Evolutionary conservation across 2,888 invertebrate genomes (phyloP), one percentile per base, ranked within the genome.

Genomic region (Thelaira solivaga): DNA sequence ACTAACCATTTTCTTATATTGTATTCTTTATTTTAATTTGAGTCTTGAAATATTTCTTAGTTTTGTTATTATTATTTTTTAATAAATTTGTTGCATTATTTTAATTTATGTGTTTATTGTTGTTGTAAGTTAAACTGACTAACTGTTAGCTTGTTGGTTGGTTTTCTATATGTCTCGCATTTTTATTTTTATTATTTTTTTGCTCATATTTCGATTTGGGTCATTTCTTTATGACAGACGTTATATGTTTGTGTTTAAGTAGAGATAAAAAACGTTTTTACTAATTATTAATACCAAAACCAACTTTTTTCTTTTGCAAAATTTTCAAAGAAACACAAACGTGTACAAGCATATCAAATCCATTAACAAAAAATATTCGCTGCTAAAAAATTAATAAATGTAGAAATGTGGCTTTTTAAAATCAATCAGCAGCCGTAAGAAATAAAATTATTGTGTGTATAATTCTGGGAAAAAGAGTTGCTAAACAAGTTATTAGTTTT

Each of bases 161-260:
- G 20, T 36, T 36, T 62, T 71, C 16, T 39, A n/a, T 51, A 39
- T 43, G 34, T 53, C 43, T 20, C 24, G 11, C 31, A 10, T 34
- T 31, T 11, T 34, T 31, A 53, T 43, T 41, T 20, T 41, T 59
- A 3, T n/a, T n/a, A n/a, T 31, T 62, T 43, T 41, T 20, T 41
- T 59, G 5, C 13, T 36, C 13, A 24, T 43, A n/a, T 26, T 20
- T 57, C 43, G 41, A 59, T 73, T 73, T 65, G 49, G 73, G 73
- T 73, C 65, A 73, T 31, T 45, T 49, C 26, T 65, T 59, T 73
- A 73, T 65, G 57, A 41, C 65, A 49, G 64, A 22, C 26, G 31
- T 13, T 47, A 20, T 29, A 49, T 41, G 36, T 18, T 51, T 29
- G 18, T 29, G 20, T 39, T 7, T 20, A 26, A 47, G n/a, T n/a